Evolutionary conservation across 2,888 invertebrate species (phyloP).

Genomic region (Ypsolopha sequella): DNA sequence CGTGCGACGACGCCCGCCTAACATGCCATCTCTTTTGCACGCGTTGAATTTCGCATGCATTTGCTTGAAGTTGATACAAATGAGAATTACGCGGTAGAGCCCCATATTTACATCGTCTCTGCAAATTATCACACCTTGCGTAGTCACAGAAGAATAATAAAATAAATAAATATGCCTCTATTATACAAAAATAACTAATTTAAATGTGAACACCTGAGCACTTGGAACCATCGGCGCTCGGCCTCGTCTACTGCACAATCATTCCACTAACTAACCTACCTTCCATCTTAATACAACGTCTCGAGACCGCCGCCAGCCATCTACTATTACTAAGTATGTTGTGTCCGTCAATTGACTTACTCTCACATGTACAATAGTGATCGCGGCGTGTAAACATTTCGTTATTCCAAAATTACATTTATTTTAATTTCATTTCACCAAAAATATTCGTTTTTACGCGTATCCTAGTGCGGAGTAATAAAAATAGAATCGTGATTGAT

Average conservation of each 20-base stretch:
- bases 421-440: conserved; percentile 28
- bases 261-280: conserved; percentile 14
- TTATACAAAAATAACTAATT: conserved; percentile 66
- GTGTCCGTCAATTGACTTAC: conserved; percentile 43
- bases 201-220: conserved; percentile 62
- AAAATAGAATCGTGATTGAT: conserved; percentile 45
- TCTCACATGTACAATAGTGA: conserved; percentile 62
- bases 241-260: conserved; percentile 1
- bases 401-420: conserved; percentile 52
- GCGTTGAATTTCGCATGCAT: no score
- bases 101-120: no score
- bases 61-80: no score
- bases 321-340: conserved; percentile 13
- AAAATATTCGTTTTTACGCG: conserved; percentile 42
- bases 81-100: no score
- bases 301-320: conserved; percentile 17
- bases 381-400: conserved; percentile 51
- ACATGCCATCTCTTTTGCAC: no score
- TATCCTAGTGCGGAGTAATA: conserved; percentile 37
- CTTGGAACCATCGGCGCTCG: conserved; percentile 18
- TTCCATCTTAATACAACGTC: conserved; percentile 14
- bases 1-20: no score
- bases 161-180: conserved; percentile 65
- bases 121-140: neutral
- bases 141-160: conserved; percentile 37